A percentile compares a stretch with the other conserved stretches of the same genome.
Evolutionary conservation across 2,888 invertebrate genomes (phyloP).

Genomic region (Sphaerophoria rueppellii): DNA sequence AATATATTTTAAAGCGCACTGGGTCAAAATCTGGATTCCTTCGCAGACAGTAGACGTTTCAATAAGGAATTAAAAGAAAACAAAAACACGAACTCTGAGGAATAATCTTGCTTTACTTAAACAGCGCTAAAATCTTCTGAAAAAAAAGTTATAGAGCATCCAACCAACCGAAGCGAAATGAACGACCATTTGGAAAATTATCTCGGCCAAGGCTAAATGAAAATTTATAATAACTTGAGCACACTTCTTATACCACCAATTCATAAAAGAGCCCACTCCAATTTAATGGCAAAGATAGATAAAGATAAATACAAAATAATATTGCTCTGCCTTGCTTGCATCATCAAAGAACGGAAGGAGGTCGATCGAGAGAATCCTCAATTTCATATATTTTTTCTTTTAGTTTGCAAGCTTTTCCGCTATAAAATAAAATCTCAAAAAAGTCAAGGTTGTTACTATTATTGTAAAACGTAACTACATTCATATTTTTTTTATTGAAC

Average conservation of each 20-base stretch:
- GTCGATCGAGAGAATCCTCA: slow-evolving; percentile 17
- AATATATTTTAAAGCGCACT: too few relatives aligned
- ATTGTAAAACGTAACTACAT: slow-evolving; percentile 10
- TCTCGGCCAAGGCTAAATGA: background rate
- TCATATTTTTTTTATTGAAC: slow-evolving; percentile 12
- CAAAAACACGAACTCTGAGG: too few relatives aligned
- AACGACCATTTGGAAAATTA: background rate
- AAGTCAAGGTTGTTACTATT: slow-evolving; percentile 12
- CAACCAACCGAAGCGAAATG: background rate
- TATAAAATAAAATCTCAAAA: background rate
- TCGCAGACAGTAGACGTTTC: too few relatives aligned
- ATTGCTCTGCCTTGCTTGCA: background rate
- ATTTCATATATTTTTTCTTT: background rate
- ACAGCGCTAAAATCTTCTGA: background rate
- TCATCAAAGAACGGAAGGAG: slow-evolving; percentile 14
- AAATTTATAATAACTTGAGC: slow-evolving; percentile 7
- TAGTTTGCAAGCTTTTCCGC: background rate
- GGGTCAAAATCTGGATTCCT: too few relatives aligned
- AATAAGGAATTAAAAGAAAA: too few relatives aligned
- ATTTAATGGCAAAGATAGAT: slow-evolving; percentile 14
- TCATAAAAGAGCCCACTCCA: slow-evolving; percentile 9
- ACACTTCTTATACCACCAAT: background rate
- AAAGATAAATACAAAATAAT: slow-evolving; percentile 8
- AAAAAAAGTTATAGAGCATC: background rate
- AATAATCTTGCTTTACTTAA: background rate